Evolutionary conservation across 2,797 vertebrate species (phyloP).

Genomic region (Macrochelys suwanniensis): DNA sequence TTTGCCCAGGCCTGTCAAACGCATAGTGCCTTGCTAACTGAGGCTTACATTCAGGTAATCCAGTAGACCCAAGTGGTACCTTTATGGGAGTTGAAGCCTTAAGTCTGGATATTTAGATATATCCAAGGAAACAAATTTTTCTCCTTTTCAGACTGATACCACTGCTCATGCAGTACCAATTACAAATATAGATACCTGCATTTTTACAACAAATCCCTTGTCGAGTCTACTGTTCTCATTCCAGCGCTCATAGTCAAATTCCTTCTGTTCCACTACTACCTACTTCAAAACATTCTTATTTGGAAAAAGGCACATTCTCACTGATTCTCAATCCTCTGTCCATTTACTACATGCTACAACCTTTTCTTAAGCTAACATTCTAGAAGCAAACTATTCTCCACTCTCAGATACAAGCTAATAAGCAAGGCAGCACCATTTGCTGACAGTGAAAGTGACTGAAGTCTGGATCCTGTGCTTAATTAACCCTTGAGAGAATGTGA

Average conservation of each 20-base stretch:
- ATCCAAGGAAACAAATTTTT: constrained; percentile 41
- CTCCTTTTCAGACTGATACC: constrained; percentile 17
- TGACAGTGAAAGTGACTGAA: constrained; percentile 31
- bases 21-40: constrained; percentile 68
- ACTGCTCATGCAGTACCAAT: constrained; percentile 26
- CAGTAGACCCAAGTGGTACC: constrained; percentile 71
- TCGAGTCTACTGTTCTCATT: constrained; percentile 36
- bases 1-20: constrained; percentile 75
- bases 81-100: constrained; percentile 67
- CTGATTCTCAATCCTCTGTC: constrained; percentile 61
- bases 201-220: constrained; percentile 44
- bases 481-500: constrained; percentile 1
- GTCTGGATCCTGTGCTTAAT: neutral
- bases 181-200: constrained; percentile 33
- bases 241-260: constrained; percentile 5
- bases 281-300: constrained; percentile 48
- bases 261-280: constrained; percentile 56
- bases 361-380: constrained; percentile 71
- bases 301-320: constrained; percentile 41
- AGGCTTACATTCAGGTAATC: constrained; percentile 76
- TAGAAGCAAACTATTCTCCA: constrained; percentile 54
- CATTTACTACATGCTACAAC: constrained; percentile 73
- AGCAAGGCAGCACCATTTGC: constrained; percentile 44
- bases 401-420: constrained; percentile 55
- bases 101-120: constrained; percentile 16